Evolutionary conservation across 2,888 invertebrate species (phyloP), one percentile per base, ranked within the genome.

Genomic region (Hanleya hanleyi): DNA sequence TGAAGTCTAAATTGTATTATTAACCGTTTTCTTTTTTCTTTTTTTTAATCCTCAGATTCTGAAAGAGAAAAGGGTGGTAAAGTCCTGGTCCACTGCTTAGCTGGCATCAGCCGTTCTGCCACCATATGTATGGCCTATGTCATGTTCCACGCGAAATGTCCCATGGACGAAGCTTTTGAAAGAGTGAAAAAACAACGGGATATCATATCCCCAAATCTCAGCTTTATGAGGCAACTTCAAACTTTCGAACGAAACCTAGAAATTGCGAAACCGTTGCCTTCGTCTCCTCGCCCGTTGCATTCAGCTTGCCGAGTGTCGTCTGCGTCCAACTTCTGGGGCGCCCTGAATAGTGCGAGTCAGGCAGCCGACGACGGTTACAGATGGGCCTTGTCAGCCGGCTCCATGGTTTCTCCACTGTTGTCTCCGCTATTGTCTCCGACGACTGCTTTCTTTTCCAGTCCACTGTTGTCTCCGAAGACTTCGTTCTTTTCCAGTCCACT

Each of bases 41-140:
- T n/a, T n/a, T 18, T 47, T 47, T 47, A 47, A 18, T 2, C 29
- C 29, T 2, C 57, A 57, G 57, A 57, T 26, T 12, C 12, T 12
- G 26, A 57, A 26, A 57, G 57, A 57, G 32, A 91, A 71, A 72
- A 80, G 38, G 95, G 95, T 36, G 95, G 96, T 51, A 93, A 93
- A 75, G 94, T 94, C 0, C 89, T 97, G 79, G 94, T 97, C 0
- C 97, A 97, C 87, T 97, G 97, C 87, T 95, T 97, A 1, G 97
- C 97, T 0, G 97, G 97, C 0, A 95, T 97, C 5, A 96, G 96
- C 80, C 93, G 97, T 70, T 96, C 96, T 0, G 96, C 96, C 18
- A 93, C 95, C 0, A 92, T 97, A 1, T 95, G 96, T 88, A 92
- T 97, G 82, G 97, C 96, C n/a, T 97, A 97, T 90, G 93, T 97